Conservation (phyloP, 2,113 vertebrate species). For the Myrmecobius fasciatus region DNA sequence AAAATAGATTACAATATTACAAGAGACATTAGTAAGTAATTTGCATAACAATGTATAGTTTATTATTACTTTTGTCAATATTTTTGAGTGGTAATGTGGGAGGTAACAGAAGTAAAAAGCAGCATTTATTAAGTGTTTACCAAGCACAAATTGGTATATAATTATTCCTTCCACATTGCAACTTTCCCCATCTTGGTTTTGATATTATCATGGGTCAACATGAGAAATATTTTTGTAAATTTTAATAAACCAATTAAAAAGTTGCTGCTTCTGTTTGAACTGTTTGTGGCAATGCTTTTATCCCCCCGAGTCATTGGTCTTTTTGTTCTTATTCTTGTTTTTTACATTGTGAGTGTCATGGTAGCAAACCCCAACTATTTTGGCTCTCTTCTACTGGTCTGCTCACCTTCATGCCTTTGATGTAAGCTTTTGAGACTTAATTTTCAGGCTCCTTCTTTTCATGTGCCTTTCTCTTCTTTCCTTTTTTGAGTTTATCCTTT, state of each 20-base stretch:
- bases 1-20: neutral
- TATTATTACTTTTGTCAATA: neutral
- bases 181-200: too few species aligned
- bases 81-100: neutral
- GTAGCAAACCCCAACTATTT: constrained; percentile 89
- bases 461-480: too few species aligned
- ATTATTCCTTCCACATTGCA: too few species aligned
- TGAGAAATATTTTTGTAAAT: constrained; percentile 77
- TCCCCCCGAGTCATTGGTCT: constrained; percentile 78
- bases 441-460: too few species aligned
- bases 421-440: too few species aligned
- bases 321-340: constrained; percentile 96
- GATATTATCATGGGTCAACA: too few species aligned
- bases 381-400: constrained; percentile 88
- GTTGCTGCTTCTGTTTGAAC: constrained; percentile 86
- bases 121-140: neutral
- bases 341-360: constrained; percentile 99
- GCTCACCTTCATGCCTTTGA: constrained; percentile 83
- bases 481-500: constrained; percentile 77
- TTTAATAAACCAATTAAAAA: constrained; percentile 81
- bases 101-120: neutral
- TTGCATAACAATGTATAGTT: neutral
- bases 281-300: constrained; percentile 84
- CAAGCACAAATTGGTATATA: neutral
- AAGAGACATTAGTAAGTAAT: neutral